Evolutionary conservation across 2,888 invertebrate species (phyloP), one percentile per base, ranked within the genome.

Genomic region (Drepanosiphum platanoidis): DNA sequence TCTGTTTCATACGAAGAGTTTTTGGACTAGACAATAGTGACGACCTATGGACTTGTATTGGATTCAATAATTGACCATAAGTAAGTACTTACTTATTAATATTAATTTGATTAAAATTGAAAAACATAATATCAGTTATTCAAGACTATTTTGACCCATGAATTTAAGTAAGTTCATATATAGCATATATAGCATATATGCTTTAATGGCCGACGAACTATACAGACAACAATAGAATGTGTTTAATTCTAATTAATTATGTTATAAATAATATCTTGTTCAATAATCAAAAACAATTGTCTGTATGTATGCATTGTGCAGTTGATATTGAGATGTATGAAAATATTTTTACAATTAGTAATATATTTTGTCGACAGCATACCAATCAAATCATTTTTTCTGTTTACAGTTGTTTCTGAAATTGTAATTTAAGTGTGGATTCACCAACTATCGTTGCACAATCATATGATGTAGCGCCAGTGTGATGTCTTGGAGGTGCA

Each of bases 31-130:
- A 30, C n/a, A 42, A 39, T 42, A 22, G 7, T n/a, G 42, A 72
- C 11, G 13, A 72, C 15, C 7, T 32, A 22, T 74, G 46, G 72
- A 22, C 9, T 32, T 46, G 52, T 52, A 34, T 22, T 32, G 74
- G 74, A 52, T 74, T 74, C 8, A 52, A n/a, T 32, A 74, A 74
- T 34, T 74, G 74, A 34, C 52, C 52, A 52, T 52, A 74, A 9
- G 52, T 52, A 74, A 74, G 72, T 52, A 0, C 32, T 52, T 52
- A 32, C 52, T 30, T 52, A 71, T 11, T 15, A 42, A 0, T 15
- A n/a, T 70, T 13, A 8, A 8, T 70, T n/a, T 70, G 36, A 18
- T 70, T 3, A 70, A 39, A 42, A 27, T 42, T 42, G 42, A 71
- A 71, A 71, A 27, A 71, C 4, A 42, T 58, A 58, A 58, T 71